phyloP scores from a whole-genome alignment of 2,888 invertebrate genomes.

The Acanthosepion esculentum region DNA sequence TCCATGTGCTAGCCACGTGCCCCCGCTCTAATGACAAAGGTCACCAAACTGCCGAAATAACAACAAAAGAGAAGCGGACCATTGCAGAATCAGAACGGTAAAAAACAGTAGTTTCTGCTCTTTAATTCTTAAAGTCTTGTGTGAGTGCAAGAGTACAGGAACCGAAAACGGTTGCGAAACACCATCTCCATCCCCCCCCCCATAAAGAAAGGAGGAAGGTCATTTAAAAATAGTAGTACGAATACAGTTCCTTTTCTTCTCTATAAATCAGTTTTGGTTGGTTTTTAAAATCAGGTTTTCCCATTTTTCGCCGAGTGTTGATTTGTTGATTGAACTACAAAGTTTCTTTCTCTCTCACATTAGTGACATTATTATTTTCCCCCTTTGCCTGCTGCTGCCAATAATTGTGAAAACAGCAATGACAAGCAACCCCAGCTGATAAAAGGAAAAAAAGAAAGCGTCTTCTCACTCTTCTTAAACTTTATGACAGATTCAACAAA shows the following conservation, averaged over 20 bases:
- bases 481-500: neutral
- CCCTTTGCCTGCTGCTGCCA: neutral
- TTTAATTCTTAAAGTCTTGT: too few species aligned
- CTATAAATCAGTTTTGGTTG: too few species aligned
- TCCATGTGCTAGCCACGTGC: slow-evolving; percentile 12
- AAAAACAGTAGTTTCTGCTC: neutral
- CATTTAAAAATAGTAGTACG: slow-evolving; percentile 1
- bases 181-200: neutral
- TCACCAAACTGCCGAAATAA: neutral
- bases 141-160: neutral
- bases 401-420: neutral
- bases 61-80: neutral
- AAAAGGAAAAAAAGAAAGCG: too few species aligned
- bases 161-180: neutral
- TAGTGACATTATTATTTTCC: neutral
- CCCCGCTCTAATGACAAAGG: neutral
- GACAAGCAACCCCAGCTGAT: neutral
- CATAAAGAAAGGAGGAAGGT: neutral
- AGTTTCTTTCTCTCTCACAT: neutral
- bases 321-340: neutral
- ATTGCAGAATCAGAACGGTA: neutral
- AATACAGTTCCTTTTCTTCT: neutral
- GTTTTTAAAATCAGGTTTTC: neutral
- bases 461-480: too few species aligned
- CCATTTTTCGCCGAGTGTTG: neutral